These are phyloP conservation scores for Eretmocerus hayati DNA, from an alignment of 2,888 invertebrate genomes.

Conservation along the genomic window DNA sequence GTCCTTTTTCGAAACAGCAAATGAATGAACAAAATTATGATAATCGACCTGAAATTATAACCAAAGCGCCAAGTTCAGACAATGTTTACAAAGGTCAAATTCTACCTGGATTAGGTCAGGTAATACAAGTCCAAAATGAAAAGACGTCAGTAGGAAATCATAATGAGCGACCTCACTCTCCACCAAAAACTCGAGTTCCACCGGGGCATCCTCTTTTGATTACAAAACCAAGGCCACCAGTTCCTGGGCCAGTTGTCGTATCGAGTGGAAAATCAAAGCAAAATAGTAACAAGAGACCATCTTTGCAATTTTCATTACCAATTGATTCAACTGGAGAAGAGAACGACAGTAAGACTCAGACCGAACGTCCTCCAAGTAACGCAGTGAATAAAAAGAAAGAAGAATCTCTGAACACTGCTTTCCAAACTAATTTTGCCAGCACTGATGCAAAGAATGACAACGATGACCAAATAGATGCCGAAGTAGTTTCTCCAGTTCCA, in stretches of 20 bases:
- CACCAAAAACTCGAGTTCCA: conserved; percentile 29
- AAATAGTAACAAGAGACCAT: conserved; percentile 25
- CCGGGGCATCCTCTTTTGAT: conserved; percentile 40
- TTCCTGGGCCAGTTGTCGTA: conserved; percentile 37
- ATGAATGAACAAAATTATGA: conserved; percentile 14
- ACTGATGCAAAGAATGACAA: conserved; percentile 12
- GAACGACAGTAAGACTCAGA: conserved; percentile 34
- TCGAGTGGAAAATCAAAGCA: conserved; percentile 25
- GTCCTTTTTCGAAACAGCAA: conserved; percentile 30
- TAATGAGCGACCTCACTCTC: conserved; percentile 10
- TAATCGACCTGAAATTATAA: conserved; percentile 28
- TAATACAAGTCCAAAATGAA: conserved; percentile 15
- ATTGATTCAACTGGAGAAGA: conserved; percentile 35
- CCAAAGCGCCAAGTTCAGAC: conserved; percentile 20
- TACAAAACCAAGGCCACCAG: conserved; percentile 36
- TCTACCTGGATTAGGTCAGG: conserved; percentile 24
- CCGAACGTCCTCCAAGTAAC: conserved; percentile 37
- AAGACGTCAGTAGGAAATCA: conserved; percentile 19
- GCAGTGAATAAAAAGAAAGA: conserved; percentile 28
- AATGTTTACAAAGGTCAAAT: conserved; percentile 17
- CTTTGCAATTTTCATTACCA: conserved; percentile 36
- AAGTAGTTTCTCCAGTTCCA: no score
- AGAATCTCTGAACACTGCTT: conserved; percentile 33
- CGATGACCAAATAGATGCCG: conserved; percentile 4
- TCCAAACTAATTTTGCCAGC: conserved; percentile 36